Evolutionary conservation across 2,113 vertebrate species (phyloP).

Genomic region (Bambusicola thoracicus): DNA sequence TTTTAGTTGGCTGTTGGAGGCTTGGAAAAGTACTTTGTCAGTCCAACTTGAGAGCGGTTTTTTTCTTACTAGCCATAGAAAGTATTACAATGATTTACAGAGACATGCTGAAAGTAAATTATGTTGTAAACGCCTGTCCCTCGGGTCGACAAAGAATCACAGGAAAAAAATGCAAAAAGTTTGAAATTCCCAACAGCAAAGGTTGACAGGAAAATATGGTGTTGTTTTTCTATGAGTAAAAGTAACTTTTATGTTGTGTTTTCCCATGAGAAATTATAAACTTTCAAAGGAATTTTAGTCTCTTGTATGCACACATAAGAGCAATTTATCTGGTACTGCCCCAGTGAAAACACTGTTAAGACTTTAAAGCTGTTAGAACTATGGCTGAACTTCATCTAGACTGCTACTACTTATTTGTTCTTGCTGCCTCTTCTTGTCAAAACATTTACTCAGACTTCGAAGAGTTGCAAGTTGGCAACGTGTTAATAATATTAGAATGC

Average conservation of each 20-base stretch:
- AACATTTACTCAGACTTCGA: slow-evolving; percentile 83
- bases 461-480: slow-evolving; percentile 82
- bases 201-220: slow-evolving; percentile 88
- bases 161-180: slow-evolving; percentile 85
- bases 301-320: slow-evolving; percentile 83
- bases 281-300: slow-evolving; percentile 87
- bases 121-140: slow-evolving; percentile 86
- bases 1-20: not conserved
- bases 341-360: slow-evolving; percentile 83
- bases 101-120: slow-evolving; percentile 87
- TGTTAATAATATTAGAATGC: slow-evolving; percentile 84
- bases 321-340: slow-evolving; percentile 85
- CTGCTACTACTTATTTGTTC: slow-evolving; percentile 82
- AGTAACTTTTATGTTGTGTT: slow-evolving; percentile 85
- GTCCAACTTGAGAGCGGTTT: slow-evolving; percentile 55
- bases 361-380: slow-evolving; percentile 83
- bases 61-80: slow-evolving; percentile 74
- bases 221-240: slow-evolving; percentile 86
- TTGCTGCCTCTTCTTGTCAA: slow-evolving; percentile 83
- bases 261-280: slow-evolving; percentile 90
- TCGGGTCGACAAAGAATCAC: slow-evolving; percentile 84
- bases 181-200: slow-evolving; percentile 87
- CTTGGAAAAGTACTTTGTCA: slow-evolving; percentile 69
- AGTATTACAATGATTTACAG: slow-evolving; percentile 89
- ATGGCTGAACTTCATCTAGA: slow-evolving; percentile 81